A percentile compares a stretch with the other conserved stretches of the same genome.
phyloP scores from a whole-genome alignment of 1,140 invertebrate genomes.

The Spodoptera frugiperda region DNA sequence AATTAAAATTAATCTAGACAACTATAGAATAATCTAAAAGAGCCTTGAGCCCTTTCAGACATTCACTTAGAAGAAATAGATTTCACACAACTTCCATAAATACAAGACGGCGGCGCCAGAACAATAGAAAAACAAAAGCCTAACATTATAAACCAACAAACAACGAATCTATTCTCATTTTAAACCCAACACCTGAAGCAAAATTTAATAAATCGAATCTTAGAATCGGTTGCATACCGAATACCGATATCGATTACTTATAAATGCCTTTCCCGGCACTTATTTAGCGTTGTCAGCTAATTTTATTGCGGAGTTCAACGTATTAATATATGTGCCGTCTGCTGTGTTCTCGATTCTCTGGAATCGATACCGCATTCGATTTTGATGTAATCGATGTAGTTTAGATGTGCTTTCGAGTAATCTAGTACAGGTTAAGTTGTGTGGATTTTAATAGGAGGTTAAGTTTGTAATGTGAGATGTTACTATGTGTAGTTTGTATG shows the following conservation, averaged over 20 bases:
- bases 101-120: conserved; percentile 1
- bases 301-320: conserved; percentile 71
- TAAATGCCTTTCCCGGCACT: conserved; percentile 72
- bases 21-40: no score
- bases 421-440: conserved; percentile 34
- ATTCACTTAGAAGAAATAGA: no score
- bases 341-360: conserved; percentile 60
- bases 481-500: conserved; percentile 23
- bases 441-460: conserved; percentile 24
- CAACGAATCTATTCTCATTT: conserved; percentile 41
- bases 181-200: conserved; percentile 37
- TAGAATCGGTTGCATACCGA: conserved; percentile 68
- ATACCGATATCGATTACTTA: conserved; percentile 79
- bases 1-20: no score
- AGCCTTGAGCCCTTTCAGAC: no score
- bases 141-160: conserved; percentile 27
- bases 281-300: conserved; percentile 77
- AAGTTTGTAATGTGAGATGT: conserved; percentile 7
- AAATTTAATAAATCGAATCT: conserved; percentile 54
- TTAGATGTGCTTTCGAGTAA: conserved; percentile 46
- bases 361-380: conserved; percentile 62
- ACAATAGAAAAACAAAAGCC: conserved; percentile 10
- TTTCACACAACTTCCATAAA: neutral
- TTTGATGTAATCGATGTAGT: conserved; percentile 48
- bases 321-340: conserved; percentile 66